These are phyloP conservation scores for Parauchenoglanis punctatus DNA, from an alignment of 2,797 vertebrate species.

Conservation along the genomic window DNA sequence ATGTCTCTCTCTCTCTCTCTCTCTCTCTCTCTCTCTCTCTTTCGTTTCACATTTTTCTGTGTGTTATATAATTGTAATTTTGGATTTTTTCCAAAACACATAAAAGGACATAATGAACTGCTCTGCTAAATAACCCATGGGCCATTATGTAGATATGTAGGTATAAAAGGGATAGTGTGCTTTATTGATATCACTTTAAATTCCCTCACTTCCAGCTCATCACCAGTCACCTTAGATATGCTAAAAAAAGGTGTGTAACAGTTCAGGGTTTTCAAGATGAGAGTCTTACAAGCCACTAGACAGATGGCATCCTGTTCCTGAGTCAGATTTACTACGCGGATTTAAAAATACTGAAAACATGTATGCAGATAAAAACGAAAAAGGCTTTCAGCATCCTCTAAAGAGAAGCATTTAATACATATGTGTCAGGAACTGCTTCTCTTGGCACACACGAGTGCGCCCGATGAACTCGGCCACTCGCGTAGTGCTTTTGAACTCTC, in stretches of 20 bases:
- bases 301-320: conserved; percentile 6
- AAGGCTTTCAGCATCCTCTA: neutral
- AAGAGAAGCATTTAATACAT: conserved; percentile 39
- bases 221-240: neutral
- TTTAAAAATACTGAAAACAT: neutral
- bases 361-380: conserved; percentile 4
- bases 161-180: neutral
- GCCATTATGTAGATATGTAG: neutral
- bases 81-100: neutral
- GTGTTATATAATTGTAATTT: neutral
- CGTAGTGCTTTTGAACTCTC: too few species aligned
- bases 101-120: neutral
- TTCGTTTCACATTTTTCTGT: neutral
- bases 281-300: neutral
- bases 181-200: neutral
- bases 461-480: too few species aligned
- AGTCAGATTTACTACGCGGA: neutral
- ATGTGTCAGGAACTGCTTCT: neutral
- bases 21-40: neutral
- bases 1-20: neutral
- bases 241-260: neutral
- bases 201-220: neutral
- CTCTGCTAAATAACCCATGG: neutral
- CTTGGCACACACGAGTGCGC: too few species aligned
- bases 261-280: neutral